phyloP scores from a whole-genome alignment of 1,140 invertebrate genomes.

The Coenobita brevimanus region DNA sequence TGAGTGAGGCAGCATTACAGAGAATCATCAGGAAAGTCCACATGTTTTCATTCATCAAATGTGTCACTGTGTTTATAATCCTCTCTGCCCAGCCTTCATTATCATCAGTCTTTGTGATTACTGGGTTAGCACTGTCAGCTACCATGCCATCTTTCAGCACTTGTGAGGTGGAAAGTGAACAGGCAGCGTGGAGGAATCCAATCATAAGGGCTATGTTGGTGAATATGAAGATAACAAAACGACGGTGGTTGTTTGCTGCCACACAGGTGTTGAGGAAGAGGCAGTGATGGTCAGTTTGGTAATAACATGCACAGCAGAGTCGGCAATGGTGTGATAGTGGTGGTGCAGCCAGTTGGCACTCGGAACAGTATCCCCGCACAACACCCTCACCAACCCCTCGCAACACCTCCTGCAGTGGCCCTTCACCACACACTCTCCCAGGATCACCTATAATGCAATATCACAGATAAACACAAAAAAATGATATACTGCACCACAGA shows the following conservation, averaged over 20 bases:
- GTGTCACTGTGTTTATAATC: neutral
- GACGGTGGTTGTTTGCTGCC: constrained; percentile 56
- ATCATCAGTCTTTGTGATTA: neutral
- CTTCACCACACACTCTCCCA: constrained; percentile 43
- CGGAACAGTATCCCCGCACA: constrained; percentile 51
- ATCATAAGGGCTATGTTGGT: constrained; percentile 39
- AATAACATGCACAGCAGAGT: constrained; percentile 41
- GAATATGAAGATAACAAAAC: constrained; percentile 53
- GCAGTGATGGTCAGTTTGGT: constrained; percentile 60
- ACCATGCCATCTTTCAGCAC: no score
- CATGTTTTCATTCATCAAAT: constrained; percentile 44
- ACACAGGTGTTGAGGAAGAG: constrained; percentile 60
- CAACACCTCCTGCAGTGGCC: constrained; percentile 41
- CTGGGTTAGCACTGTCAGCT: no score
- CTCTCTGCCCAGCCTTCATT: constrained; percentile 41
- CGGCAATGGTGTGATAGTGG: constrained; percentile 56
- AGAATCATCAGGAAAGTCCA: constrained; percentile 51
- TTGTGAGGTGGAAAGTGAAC: no score
- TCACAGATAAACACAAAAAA: neutral
- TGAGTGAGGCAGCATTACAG: constrained; percentile 43
- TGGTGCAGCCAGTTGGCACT: constrained; percentile 53
- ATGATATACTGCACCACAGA: no score
- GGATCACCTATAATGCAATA: constrained; percentile 45
- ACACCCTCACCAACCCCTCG: constrained; percentile 48
- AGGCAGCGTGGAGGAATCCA: constrained; percentile 29